phyloP scores from a whole-genome alignment of 2,888 invertebrate genomes.

The Torymus texanus region DNA sequence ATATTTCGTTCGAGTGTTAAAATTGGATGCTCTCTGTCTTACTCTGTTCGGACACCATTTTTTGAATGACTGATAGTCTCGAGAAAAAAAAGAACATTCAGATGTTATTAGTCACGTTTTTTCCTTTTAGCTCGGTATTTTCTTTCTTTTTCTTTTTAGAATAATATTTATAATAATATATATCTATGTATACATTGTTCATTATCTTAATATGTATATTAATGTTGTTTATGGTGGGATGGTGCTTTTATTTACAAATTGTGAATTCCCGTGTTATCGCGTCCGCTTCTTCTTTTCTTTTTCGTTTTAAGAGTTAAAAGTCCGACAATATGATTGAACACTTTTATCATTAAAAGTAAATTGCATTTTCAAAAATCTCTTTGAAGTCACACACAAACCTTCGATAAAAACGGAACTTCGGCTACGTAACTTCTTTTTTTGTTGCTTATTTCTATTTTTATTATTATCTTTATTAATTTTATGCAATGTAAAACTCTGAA shows the following conservation, averaged over 20 bases:
- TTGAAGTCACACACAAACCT: constrained; percentile 19
- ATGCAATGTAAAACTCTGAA: constrained; percentile 23
- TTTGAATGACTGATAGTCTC: constrained; percentile 9
- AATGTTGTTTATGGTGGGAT: constrained; percentile 70
- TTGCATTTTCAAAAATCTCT: constrained; percentile 28
- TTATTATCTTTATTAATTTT: constrained; percentile 5
- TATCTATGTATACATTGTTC: constrained; percentile 63
- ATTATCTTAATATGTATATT: constrained; percentile 59
- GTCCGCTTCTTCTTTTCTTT: constrained; percentile 40
- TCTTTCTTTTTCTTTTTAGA: constrained; percentile 55
- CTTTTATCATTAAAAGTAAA: constrained; percentile 22
- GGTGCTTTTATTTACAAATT: constrained; percentile 73
- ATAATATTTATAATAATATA: constrained; percentile 63
- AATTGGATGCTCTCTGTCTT: neutral
- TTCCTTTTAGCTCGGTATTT: constrained; percentile 47
- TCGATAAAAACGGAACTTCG: neutral
- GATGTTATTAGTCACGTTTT: constrained; percentile 60
- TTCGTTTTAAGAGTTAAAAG: neutral
- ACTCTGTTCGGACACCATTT: neutral
- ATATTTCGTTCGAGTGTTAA: constrained; percentile 34
- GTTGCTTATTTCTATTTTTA: constrained; percentile 7
- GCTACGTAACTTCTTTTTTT: constrained; percentile 42
- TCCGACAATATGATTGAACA: constrained; percentile 13
- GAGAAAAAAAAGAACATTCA: constrained; percentile 61
- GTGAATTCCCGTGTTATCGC: constrained; percentile 70